Percentiles rank a stretch among this genome's conserved stretches.
Conservation (phyloP, 2,888 invertebrate genomes). For the Euzetes globulus region DNA sequence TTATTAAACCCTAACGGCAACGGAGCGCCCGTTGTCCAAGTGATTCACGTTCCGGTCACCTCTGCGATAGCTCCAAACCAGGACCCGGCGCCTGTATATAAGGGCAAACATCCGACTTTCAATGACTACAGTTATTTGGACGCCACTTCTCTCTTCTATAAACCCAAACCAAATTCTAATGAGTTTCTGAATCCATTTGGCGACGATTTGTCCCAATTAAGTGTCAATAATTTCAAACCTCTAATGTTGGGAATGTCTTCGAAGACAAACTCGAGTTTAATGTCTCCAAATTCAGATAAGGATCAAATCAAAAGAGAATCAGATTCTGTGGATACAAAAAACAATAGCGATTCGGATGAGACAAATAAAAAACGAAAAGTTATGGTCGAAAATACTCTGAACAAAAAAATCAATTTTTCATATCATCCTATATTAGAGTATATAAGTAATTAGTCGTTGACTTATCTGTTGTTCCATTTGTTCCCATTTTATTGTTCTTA, state of each 20-base stretch:
- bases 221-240: neutral
- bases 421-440: conserved; percentile 42
- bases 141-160: conserved; percentile 12
- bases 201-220: neutral
- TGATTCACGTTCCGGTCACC: conserved; percentile 34
- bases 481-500: neutral
- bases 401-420: conserved; percentile 40
- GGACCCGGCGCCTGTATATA: neutral
- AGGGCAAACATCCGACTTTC: neutral
- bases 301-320: neutral
- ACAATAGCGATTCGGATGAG: neutral
- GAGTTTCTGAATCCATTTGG: neutral
- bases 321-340: conserved; percentile 31
- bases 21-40: conserved; percentile 34
- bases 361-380: conserved; percentile 27
- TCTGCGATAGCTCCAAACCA: neutral
- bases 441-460: conserved; percentile 31
- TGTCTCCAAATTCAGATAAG: conserved; percentile 4
- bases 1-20: neutral
- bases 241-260: neutral
- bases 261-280: conserved; percentile 31
- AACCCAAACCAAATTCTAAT: neutral
- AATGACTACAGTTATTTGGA: neutral
- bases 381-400: conserved; percentile 8
- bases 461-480: neutral